phyloP scores from a whole-genome alignment of 1,140 invertebrate species.

The Danaus melanippus region DNA sequence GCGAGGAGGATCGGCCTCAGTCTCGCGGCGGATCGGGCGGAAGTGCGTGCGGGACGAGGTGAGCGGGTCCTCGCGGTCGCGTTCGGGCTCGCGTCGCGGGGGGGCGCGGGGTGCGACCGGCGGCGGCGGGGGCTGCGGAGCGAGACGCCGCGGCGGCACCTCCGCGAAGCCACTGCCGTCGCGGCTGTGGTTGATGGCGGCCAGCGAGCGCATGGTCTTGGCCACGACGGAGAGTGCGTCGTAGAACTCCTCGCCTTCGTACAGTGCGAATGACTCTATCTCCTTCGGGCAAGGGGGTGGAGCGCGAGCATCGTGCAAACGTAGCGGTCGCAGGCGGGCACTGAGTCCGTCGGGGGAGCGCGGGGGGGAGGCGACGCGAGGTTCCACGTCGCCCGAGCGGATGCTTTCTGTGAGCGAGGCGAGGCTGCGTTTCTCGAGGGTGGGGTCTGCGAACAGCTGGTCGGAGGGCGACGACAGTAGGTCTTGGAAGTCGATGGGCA shows the following conservation, averaged over 20 bases:
- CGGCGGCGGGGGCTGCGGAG: constrained; percentile 23
- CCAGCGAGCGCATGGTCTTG: constrained; percentile 57
- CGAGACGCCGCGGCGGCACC: constrained; percentile 63
- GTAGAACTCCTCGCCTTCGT: constrained; percentile 50
- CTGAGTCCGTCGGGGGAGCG: constrained; percentile 49
- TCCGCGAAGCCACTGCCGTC: constrained; percentile 74
- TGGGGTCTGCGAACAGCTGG: constrained; percentile 52
- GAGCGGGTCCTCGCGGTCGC: constrained; percentile 76
- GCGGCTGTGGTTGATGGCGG: constrained; percentile 73
- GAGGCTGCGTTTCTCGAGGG: constrained; percentile 52
- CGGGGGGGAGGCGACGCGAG: constrained; percentile 34
- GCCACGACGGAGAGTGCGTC: constrained; percentile 53
- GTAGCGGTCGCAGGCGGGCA: constrained; percentile 54
- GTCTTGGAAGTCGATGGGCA: constrained; percentile 74
- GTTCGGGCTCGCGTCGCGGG: constrained; percentile 11
- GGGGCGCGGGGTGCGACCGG: constrained; percentile 17
- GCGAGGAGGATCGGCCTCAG: constrained; percentile 52
- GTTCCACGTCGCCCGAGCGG: constrained; percentile 50
- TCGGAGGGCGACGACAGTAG: constrained; percentile 72
- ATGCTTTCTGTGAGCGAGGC: constrained; percentile 56
- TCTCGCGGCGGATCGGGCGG: constrained; percentile 78
- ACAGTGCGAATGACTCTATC: constrained; percentile 43
- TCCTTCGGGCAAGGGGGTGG: constrained; percentile 33
- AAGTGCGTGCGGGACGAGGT: constrained; percentile 83
- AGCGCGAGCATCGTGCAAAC: constrained; percentile 43